phyloP scores from a whole-genome alignment of 1,140 invertebrate species.

The Caenorhabditis tropicalis region DNA sequence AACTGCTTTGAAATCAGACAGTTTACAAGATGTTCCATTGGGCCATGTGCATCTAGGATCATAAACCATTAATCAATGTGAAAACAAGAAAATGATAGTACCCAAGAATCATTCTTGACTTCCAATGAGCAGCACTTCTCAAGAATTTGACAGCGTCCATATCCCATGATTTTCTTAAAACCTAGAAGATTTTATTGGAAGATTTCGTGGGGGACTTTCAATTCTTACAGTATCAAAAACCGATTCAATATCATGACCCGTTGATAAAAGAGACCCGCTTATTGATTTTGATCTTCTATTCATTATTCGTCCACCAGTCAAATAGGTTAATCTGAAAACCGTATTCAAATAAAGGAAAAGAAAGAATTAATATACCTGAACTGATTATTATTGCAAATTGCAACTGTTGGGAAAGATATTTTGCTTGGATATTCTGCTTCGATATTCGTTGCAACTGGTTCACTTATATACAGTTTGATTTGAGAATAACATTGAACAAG shows the following conservation, averaged over 20 bases:
- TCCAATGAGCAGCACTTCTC: slow-evolving; percentile 68
- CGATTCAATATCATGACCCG: slow-evolving; percentile 38
- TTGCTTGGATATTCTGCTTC: slow-evolving; percentile 67
- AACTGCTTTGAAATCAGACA: slow-evolving; percentile 65
- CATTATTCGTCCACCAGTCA: slow-evolving; percentile 63
- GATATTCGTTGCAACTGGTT: slow-evolving; percentile 69
- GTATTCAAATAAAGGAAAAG: background rate
- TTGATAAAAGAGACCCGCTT: slow-evolving; percentile 22
- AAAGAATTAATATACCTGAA: slow-evolving; percentile 54
- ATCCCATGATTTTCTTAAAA: slow-evolving; percentile 67
- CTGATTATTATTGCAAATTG: slow-evolving; percentile 72
- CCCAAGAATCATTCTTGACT: slow-evolving; percentile 61
- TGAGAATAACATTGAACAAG: slow-evolving; percentile 61
- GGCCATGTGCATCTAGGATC: slow-evolving; percentile 66
- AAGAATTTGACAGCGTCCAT: slow-evolving; percentile 70
- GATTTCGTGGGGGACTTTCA: background rate
- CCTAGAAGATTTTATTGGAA: slow-evolving; percentile 51
- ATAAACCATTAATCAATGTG: too few relatives aligned
- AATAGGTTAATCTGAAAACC: slow-evolving; percentile 63
- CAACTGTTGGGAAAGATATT: slow-evolving; percentile 69
- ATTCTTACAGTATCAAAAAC: slow-evolving; percentile 61
- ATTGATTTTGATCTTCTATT: slow-evolving; percentile 58
- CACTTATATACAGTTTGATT: slow-evolving; percentile 54
- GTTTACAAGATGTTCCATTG: slow-evolving; percentile 65
- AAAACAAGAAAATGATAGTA: background rate